These are phyloP conservation scores for Ditula angustiorana DNA, from an alignment of 2,888 invertebrate genomes.

Conservation along the genomic window DNA sequence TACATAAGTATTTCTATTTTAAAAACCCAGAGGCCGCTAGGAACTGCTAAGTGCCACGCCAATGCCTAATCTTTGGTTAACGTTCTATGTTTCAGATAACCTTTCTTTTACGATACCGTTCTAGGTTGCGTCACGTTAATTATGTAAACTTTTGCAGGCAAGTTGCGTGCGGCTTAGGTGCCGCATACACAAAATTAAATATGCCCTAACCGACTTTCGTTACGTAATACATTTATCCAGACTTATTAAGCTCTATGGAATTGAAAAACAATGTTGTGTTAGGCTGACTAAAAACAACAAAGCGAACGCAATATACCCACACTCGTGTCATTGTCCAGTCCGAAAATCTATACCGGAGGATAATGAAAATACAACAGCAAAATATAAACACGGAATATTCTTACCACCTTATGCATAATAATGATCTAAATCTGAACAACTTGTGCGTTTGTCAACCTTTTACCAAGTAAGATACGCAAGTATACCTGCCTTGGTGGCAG, in stretches of 20 bases:
- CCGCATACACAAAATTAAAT: not conserved
- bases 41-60: constrained; percentile 2
- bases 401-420: too few species aligned
- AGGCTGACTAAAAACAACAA: not conserved
- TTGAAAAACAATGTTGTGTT: not conserved
- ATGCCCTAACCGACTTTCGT: constrained; percentile 3
- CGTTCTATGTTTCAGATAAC: constrained; percentile 13
- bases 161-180: constrained; percentile 20
- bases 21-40: constrained; percentile 15
- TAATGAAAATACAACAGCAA: not conserved
- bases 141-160: constrained; percentile 11
- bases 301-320: not conserved
- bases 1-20: not conserved
- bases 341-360: not conserved
- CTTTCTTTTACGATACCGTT: constrained; percentile 14
- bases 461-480: too few species aligned
- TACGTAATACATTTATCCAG: not conserved
- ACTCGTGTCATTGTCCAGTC: not conserved
- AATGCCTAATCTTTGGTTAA: constrained; percentile 25
- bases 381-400: not conserved
- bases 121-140: constrained; percentile 13
- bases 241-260: not conserved
- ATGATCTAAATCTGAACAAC: too few species aligned
- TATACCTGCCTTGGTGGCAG: too few species aligned
- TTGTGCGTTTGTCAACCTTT: too few species aligned